Percentiles rank a stretch among this genome's conserved stretches.
Conservation (phyloP, 2,113 vertebrate genomes). For the Apodemus speciosus region DNA sequence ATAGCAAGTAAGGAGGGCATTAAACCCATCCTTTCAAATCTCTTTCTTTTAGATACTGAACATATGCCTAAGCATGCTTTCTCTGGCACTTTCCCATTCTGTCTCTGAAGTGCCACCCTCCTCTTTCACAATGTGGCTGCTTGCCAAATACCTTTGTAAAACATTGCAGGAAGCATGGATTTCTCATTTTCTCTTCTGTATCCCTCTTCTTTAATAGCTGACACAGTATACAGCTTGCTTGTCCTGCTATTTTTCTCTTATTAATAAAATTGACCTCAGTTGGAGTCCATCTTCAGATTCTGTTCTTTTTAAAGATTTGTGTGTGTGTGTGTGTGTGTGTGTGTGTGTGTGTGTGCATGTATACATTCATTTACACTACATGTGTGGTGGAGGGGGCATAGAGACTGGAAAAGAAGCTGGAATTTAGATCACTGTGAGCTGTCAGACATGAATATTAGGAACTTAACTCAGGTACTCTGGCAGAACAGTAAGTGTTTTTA, state of each 20-base stretch:
- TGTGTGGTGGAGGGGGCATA: background rate
- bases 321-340: background rate
- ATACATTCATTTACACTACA: background rate
- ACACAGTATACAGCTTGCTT: background rate
- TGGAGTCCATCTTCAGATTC: background rate
- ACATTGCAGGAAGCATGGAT: background rate
- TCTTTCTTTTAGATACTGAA: background rate
- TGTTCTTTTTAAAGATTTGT: background rate
- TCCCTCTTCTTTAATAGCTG: too few relatives aligned
- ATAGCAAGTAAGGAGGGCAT: background rate
- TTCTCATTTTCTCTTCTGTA: background rate
- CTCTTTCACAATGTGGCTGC: background rate
- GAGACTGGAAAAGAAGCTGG: background rate
- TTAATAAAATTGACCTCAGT: background rate
- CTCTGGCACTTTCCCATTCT: background rate
- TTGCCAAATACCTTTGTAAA: background rate
- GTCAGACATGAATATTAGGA: background rate
- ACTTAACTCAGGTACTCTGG: background rate
- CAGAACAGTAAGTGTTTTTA: background rate
- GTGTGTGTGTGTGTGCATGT: background rate
- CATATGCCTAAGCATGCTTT: background rate
- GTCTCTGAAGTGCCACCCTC: background rate
- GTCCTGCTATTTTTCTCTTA: background rate
- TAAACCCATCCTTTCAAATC: background rate
- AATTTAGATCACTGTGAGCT: background rate